A percentile compares a stretch with the other conserved stretches of the same genome.
Conservation (phyloP, 1,140 invertebrate genomes). For the Thrips palmi region DNA sequence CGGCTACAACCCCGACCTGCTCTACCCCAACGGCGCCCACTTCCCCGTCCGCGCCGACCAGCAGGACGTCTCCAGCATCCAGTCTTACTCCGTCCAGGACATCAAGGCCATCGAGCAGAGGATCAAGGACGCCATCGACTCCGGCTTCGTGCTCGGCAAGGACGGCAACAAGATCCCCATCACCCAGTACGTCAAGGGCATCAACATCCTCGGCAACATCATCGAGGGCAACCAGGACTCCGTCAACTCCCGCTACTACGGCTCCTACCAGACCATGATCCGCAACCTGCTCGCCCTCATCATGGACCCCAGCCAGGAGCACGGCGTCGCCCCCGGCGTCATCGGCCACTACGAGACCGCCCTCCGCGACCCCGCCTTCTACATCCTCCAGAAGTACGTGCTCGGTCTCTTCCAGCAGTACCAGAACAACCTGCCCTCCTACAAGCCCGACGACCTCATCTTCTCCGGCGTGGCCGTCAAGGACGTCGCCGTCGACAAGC, state of each 20-base stretch:
- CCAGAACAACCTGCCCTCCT: slow-evolving; percentile 29
- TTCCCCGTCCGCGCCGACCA: slow-evolving; percentile 35
- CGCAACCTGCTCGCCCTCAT: slow-evolving; percentile 25
- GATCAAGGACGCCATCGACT: slow-evolving; percentile 40
- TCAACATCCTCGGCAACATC: slow-evolving; percentile 27
- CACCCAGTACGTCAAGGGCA: too few species aligned
- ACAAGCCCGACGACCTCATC: slow-evolving; percentile 32
- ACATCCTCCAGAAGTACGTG: slow-evolving; percentile 26
- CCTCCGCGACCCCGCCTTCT: slow-evolving; percentile 32
- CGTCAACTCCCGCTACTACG: slow-evolving; percentile 33
- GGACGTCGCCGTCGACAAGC: slow-evolving; percentile 35
- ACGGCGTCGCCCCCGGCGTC: slow-evolving; percentile 22
- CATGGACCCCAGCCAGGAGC: slow-evolving; percentile 25
- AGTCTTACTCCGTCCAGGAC: slow-evolving; percentile 24
- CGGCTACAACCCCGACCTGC: slow-evolving; percentile 31
- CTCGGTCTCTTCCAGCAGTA: slow-evolving; percentile 31
- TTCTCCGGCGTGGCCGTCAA: slow-evolving; percentile 41
- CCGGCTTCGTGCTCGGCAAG: slow-evolving; percentile 42
- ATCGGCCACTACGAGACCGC: slow-evolving; percentile 26
- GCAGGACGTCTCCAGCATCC: slow-evolving; percentile 30
- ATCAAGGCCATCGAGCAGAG: slow-evolving; percentile 34
- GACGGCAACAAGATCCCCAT: too few species aligned
- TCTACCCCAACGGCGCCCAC: too few species aligned
- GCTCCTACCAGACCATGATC: slow-evolving; percentile 27
- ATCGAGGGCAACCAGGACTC: slow-evolving; percentile 30